Evolutionary conservation across 2,113 vertebrate species (phyloP), one percentile per base, ranked within the genome.

Genomic region (Elephas maximus): DNA sequence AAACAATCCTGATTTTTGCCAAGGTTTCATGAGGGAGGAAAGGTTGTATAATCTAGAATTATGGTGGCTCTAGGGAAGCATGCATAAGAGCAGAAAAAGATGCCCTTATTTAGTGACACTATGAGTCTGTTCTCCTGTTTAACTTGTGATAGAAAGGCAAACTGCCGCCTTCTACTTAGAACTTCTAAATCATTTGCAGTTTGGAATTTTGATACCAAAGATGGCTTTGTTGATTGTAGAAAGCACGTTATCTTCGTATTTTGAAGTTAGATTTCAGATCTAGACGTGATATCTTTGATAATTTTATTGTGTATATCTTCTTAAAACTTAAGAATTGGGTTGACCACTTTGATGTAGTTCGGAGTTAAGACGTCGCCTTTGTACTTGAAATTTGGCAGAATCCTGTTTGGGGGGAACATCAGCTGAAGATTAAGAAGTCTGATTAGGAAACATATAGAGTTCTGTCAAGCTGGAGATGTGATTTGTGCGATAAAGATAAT

Each of bases 81-180:
- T 80, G 62, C 21, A 1, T 80, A 86, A 63, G 57, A 86, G 30
- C 69, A 91, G 85, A 53, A 71, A 86, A 91, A 65, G 73, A 51
- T 82, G 71, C 26, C 80, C 26, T 83, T 69, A 45, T 57, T 83
- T 63, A 77, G 6, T 82, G 44, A 37, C 86, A 82, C 37, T 41
- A 5, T 63, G 37, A 91, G 51, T 90, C 15, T 30, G 26, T 78
- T 81, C 7, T 23, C 33, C 57, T 85, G 20, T 12, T 92, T 94
- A 82, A 71, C 95, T 95, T 93, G 41, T 94, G 53, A 73, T 81
- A 82, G 53, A 62, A 95, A 86, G 37, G 44, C 90, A 33, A 33
- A 74, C 45, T 20, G 60, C 33, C n/a, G 48, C 14, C 8, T 93
- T 95, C 81, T 33, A 78, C 37, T 87, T 85, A 96, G 76, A 89